Conservation (phyloP, 2,888 invertebrate species). For the Drosophila emarginata region DNA sequence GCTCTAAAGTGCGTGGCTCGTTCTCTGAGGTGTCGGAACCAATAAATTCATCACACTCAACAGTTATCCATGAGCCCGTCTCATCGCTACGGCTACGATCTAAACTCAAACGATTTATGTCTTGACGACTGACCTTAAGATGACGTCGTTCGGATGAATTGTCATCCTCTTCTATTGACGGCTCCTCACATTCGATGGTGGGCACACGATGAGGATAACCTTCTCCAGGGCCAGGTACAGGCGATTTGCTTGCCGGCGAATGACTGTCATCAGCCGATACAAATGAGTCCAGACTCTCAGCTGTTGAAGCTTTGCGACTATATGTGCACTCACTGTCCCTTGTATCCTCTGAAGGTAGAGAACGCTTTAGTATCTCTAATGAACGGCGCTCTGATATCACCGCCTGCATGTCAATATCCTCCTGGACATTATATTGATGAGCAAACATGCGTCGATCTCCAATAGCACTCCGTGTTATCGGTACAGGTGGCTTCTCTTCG, state of each 20-base stretch:
- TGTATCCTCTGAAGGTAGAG: constrained; percentile 83
- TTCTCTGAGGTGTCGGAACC: constrained; percentile 86
- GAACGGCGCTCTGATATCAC: constrained; percentile 85
- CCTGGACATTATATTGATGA: constrained; percentile 80
- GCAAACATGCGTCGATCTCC: constrained; percentile 81
- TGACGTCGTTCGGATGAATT: constrained; percentile 79
- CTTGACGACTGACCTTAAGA: constrained; percentile 77
- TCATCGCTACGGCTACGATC: constrained; percentile 86
- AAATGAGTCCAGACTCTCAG: constrained; percentile 83
- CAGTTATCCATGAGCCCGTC: constrained; percentile 87
- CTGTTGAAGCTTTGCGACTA: constrained; percentile 83
- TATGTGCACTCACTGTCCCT: constrained; percentile 78
- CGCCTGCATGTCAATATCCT: constrained; percentile 85
- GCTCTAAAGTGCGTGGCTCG: constrained; percentile 80
- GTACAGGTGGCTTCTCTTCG: constrained; percentile 81
- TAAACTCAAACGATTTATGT: constrained; percentile 79
- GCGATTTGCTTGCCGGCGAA: constrained; percentile 83
- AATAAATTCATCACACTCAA: constrained; percentile 87
- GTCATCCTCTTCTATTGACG: constrained; percentile 82
- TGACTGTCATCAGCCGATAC: constrained; percentile 86
- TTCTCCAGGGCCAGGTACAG: constrained; percentile 62
- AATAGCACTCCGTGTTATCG: constrained; percentile 70
- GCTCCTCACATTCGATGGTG: constrained; percentile 83
- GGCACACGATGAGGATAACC: constrained; percentile 80
- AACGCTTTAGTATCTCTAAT: constrained; percentile 85